phyloP scores from a whole-genome alignment of 2,113 vertebrate genomes.

The Microtus pennsylvanicus region DNA sequence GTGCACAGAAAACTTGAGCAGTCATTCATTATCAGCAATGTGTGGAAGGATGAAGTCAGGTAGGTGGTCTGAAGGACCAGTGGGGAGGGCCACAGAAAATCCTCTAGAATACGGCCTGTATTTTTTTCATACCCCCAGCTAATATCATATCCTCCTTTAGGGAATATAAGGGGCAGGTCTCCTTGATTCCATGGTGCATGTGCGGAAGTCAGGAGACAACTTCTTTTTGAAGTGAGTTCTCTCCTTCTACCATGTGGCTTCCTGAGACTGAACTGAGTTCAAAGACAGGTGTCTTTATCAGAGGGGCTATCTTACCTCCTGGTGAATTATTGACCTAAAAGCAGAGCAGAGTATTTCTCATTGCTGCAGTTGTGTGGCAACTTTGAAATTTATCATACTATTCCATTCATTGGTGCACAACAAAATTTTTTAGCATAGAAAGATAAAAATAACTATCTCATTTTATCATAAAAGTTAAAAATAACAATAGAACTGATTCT shows the following conservation, averaged over 20 bases:
- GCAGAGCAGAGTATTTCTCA: background rate
- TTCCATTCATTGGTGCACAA: background rate
- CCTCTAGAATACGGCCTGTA: background rate
- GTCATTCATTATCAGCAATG: background rate
- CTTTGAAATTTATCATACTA: background rate
- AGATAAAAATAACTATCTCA: slow-evolving; percentile 32
- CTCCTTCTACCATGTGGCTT: background rate
- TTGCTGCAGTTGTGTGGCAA: background rate
- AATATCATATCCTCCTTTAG: background rate
- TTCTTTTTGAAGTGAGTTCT: background rate
- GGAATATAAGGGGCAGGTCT: background rate
- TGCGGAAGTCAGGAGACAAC: background rate
- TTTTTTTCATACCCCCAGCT: background rate
- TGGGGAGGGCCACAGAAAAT: background rate
- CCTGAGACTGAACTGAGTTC: background rate
- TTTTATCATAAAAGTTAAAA: slow-evolving; percentile 43
- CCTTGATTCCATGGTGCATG: background rate
- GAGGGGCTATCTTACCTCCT: background rate
- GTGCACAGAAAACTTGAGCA: background rate
- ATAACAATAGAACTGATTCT: slow-evolving; percentile 1
- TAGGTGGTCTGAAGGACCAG: background rate
- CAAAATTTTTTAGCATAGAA: slow-evolving; percentile 1
- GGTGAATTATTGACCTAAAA: background rate
- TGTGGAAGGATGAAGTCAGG: background rate
- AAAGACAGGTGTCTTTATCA: too few species aligned